Evolutionary conservation across 2,888 invertebrate species (phyloP).

Genomic region (Sipha maydis): DNA sequence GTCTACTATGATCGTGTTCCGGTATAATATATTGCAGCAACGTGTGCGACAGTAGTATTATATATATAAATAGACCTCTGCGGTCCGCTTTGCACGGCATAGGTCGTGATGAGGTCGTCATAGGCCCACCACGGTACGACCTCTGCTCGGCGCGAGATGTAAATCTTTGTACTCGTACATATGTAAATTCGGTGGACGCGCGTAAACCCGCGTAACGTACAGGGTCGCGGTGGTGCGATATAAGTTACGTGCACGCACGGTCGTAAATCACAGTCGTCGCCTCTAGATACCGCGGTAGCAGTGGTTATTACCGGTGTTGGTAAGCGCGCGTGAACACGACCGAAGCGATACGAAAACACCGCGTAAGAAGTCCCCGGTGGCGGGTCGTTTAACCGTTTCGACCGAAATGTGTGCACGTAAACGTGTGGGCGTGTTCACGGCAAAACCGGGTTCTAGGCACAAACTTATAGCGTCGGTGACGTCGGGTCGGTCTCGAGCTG

Average conservation of each 20-base stretch:
- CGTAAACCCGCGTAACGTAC: neutral
- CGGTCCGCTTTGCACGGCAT: too few species aligned
- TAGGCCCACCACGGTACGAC: too few species aligned
- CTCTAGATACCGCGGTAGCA: neutral
- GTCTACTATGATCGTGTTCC: too few species aligned
- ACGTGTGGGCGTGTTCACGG: neutral
- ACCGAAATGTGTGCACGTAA: neutral
- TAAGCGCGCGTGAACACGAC: neutral
- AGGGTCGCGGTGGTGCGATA: neutral
- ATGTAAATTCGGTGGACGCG: neutral
- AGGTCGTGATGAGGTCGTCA: too few species aligned
- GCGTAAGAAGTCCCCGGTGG: neutral
- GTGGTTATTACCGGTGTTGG: neutral
- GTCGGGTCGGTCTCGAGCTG: neutral
- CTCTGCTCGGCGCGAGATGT: neutral
- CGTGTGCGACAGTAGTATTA: too few species aligned
- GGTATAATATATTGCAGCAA: too few species aligned
- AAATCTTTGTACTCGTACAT: neutral
- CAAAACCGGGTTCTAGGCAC: constrained; percentile 16
- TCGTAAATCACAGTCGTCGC: constrained; percentile 2
- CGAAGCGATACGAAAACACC: neutral
- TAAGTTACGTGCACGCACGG: neutral
- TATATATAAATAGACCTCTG: too few species aligned
- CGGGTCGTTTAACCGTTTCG: constrained; percentile 1
- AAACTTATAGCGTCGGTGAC: neutral